These are phyloP conservation scores for Pardalotus punctatus DNA, from an alignment of 2,113 vertebrate species.

Conservation along the genomic window DNA sequence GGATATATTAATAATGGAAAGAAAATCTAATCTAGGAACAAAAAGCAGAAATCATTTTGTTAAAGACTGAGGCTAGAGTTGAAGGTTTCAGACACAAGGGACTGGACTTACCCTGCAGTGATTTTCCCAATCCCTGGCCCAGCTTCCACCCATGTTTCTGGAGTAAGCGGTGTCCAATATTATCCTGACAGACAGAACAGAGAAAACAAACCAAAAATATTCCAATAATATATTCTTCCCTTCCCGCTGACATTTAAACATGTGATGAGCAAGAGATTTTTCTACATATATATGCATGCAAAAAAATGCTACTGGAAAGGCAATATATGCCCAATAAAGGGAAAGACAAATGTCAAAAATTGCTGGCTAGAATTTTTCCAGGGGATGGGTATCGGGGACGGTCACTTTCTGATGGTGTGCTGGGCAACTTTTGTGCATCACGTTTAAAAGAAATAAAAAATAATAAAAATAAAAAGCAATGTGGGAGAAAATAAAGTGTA, in stretches of 20 bases:
- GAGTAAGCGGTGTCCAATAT: slow-evolving; percentile 98
- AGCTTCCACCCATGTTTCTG: slow-evolving; percentile 99
- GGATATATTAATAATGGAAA: slow-evolving; percentile 25
- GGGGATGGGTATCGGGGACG: slow-evolving; percentile 37
- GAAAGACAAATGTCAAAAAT: slow-evolving; percentile 78
- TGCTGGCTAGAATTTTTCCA: slow-evolving; percentile 73
- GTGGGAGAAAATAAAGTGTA: slow-evolving; percentile 68
- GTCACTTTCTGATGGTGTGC: slow-evolving; percentile 82
- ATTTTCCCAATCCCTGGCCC: slow-evolving; percentile 98
- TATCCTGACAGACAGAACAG: slow-evolving; percentile 98
- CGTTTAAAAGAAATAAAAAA: slow-evolving; percentile 21
- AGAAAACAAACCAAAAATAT: slow-evolving; percentile 99
- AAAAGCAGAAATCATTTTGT: background rate
- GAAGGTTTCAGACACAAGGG: slow-evolving; percentile 18
- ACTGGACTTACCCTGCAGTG: slow-evolving; percentile 94
- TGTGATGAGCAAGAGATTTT: slow-evolving; percentile 77
- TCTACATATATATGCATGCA: slow-evolving; percentile 83
- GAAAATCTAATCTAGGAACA: slow-evolving; percentile 46
- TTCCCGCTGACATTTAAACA: slow-evolving; percentile 79
- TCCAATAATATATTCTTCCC: slow-evolving; percentile 99
- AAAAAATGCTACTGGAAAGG: slow-evolving; percentile 75
- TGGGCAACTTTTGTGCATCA: slow-evolving; percentile 76
- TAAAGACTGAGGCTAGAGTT: background rate
- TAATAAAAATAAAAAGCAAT: slow-evolving; percentile 42
- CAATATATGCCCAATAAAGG: slow-evolving; percentile 71